phyloP scores from a whole-genome alignment of 2,113 vertebrate genomes.

The Puma concolor region DNA sequence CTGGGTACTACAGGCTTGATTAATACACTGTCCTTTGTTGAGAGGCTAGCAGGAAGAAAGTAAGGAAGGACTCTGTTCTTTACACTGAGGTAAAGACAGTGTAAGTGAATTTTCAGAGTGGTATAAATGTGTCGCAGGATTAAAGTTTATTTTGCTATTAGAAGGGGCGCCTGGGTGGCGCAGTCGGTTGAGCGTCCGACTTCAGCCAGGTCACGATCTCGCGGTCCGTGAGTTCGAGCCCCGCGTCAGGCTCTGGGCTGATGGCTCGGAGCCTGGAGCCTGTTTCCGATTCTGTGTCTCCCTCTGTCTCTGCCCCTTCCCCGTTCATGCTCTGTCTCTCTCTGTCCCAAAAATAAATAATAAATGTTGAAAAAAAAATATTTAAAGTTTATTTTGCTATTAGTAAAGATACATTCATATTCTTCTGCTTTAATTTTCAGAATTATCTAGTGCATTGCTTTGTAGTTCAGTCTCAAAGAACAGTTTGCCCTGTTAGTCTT shows the following conservation, averaged over 20 bases:
- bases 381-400: neutral
- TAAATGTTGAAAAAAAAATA: too few species aligned
- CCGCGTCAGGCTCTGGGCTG: too few species aligned
- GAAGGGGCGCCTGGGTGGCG: too few species aligned
- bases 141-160: neutral
- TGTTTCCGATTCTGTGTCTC: too few species aligned
- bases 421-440: conserved; percentile 16
- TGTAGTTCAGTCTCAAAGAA: neutral
- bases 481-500: neutral
- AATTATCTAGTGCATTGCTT: neutral
- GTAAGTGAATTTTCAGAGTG: neutral
- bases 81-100: neutral
- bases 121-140: neutral
- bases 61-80: neutral
- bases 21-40: neutral
- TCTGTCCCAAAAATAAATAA: too few species aligned
- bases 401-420: neutral
- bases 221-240: too few species aligned
- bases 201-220: too few species aligned
- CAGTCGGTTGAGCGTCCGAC: too few species aligned
- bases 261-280: too few species aligned
- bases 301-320: too few species aligned
- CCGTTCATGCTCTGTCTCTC: too few species aligned
- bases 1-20: neutral
- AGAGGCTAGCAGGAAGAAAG: neutral